Evolutionary conservation across 2,888 invertebrate species (phyloP).

Genomic region (Parnassius orleans): DNA sequence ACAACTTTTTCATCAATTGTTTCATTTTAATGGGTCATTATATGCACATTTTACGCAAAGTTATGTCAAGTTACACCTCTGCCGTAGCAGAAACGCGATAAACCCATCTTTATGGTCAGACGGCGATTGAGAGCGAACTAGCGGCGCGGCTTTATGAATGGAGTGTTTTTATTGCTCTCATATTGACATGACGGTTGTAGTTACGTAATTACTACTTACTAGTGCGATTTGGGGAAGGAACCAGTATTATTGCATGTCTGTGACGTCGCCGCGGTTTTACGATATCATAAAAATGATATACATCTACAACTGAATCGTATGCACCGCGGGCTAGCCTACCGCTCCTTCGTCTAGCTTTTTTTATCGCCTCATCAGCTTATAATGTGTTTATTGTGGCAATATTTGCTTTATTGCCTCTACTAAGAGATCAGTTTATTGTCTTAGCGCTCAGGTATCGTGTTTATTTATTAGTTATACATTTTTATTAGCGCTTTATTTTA

Average conservation of each 20-base stretch:
- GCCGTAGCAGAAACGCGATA: constrained; percentile 74
- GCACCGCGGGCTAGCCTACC: constrained; percentile 37
- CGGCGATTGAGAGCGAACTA: constrained; percentile 74
- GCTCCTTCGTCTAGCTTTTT: constrained; percentile 47
- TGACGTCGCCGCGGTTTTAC: constrained; percentile 67
- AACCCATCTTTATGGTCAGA: constrained; percentile 77
- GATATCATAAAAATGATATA: constrained; percentile 76
- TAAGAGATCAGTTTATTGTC: constrained; percentile 74
- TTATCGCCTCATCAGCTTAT: constrained; percentile 74
- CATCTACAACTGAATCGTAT: constrained; percentile 48
- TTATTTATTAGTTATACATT: constrained; percentile 82
- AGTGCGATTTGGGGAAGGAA: constrained; percentile 71
- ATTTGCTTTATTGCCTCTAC: constrained; percentile 78
- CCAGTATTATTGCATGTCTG: constrained; percentile 69
- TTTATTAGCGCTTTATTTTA: constrained; percentile 80
- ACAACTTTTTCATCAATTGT: constrained; percentile 81
- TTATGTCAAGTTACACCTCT: constrained; percentile 79
- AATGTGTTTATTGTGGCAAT: constrained; percentile 80
- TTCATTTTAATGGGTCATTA: constrained; percentile 80
- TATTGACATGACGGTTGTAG: constrained; percentile 71
- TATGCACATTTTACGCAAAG: constrained; percentile 79
- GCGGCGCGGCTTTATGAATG: constrained; percentile 71
- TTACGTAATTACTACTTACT: constrained; percentile 72
- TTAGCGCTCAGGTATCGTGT: constrained; percentile 78
- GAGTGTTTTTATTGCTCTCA: constrained; percentile 73